phyloP scores from a whole-genome alignment of 1,140 invertebrate genomes.

The Temnothorax nylanderi region DNA sequence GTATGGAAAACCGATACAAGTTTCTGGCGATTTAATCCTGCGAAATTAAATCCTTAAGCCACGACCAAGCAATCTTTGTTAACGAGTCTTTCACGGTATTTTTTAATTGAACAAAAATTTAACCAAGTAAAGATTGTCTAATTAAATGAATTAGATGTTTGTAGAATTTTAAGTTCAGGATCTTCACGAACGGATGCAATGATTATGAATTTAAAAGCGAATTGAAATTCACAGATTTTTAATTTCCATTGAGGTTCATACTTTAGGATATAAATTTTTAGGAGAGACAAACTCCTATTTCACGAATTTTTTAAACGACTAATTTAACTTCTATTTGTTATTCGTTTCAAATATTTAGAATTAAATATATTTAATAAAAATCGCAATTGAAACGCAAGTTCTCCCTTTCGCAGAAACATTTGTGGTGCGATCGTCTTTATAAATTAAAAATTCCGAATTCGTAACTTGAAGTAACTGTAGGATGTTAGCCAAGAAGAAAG shows the following conservation, averaged over 20 bases:
- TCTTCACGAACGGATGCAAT: not conserved
- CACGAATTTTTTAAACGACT: not conserved
- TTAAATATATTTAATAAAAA: slow-evolving; percentile 9
- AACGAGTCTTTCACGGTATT: not conserved
- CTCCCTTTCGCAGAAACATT: not conserved
- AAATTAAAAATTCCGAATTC: not conserved
- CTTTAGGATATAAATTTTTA: not conserved
- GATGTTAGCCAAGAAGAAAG: not conserved
- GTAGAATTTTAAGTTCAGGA: not conserved
- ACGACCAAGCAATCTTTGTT: not conserved
- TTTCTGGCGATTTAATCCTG: not conserved
- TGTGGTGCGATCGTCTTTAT: not conserved
- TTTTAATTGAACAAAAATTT: not conserved
- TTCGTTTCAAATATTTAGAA: not conserved
- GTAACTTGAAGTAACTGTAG: too few relatives aligned
- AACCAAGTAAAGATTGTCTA: not conserved
- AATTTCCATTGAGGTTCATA: not conserved
- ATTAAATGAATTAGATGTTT: not conserved
- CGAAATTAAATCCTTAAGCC: not conserved
- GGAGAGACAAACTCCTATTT: not conserved
- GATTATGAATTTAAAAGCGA: not conserved
- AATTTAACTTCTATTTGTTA: not conserved
- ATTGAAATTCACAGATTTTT: not conserved
- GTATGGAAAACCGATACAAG: not conserved
- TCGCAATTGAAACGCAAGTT: not conserved